Evolutionary conservation across 1,140 invertebrate genomes (phyloP).

Genomic region (Drosophila mojavensis): DNA sequence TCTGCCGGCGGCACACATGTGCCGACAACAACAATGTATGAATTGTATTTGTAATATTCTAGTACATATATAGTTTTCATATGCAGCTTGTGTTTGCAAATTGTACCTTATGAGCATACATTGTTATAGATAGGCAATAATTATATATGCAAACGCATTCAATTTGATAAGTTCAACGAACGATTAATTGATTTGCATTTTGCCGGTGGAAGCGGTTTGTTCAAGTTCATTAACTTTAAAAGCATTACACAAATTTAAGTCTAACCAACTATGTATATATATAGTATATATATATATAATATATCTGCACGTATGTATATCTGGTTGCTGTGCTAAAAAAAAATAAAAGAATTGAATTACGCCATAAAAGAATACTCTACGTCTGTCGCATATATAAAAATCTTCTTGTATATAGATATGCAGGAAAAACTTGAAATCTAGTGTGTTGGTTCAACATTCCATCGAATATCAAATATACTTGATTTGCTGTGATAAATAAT

Average conservation of each 20-base stretch:
- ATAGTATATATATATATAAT: background rate
- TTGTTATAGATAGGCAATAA: constrained; percentile 5
- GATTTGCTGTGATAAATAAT: background rate
- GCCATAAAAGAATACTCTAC: too few relatives aligned
- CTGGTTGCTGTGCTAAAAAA: background rate
- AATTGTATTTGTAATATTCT: background rate
- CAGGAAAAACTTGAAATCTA: background rate
- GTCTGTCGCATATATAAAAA: too few relatives aligned
- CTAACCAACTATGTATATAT: constrained; percentile 7
- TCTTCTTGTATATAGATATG: too few relatives aligned
- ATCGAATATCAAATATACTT: background rate
- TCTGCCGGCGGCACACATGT: too few relatives aligned
- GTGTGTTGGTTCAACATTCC: background rate
- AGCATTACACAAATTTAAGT: constrained; percentile 36
- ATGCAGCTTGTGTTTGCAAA: constrained; percentile 15
- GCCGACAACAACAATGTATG: too few relatives aligned
- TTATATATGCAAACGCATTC: constrained; percentile 45
- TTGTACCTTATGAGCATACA: background rate
- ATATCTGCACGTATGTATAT: constrained; percentile 5
- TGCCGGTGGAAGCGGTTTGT: constrained; percentile 34
- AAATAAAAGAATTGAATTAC: background rate
- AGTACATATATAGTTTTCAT: background rate
- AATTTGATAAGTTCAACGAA: constrained; percentile 53
- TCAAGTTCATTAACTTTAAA: constrained; percentile 59
- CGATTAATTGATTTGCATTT: constrained; percentile 53